These are phyloP conservation scores for silkworm (Bombyx mori) DNA, from an alignment of 1,140 invertebrate genomes.

Conservation along the genomic window DNA sequence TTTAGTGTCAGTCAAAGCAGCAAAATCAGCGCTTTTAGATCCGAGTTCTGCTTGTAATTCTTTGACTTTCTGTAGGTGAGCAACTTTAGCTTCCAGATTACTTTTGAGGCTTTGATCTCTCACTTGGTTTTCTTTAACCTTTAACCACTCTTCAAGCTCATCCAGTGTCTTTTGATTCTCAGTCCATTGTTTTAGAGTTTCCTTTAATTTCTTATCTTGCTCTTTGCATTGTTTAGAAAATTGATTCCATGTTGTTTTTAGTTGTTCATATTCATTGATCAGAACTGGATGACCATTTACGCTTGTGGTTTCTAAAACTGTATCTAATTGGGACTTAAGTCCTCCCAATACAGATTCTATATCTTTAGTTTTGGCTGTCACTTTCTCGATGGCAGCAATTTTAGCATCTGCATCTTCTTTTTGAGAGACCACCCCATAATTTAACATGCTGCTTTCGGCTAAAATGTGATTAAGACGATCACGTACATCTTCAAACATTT, in stretches of 20 bases:
- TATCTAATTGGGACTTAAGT: constrained; percentile 80
- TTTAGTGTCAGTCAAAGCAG: constrained; percentile 78
- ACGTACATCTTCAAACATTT: constrained; percentile 81
- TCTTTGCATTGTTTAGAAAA: constrained; percentile 81
- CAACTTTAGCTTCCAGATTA: constrained; percentile 84
- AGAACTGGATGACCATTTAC: constrained; percentile 82
- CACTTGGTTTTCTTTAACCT: constrained; percentile 85
- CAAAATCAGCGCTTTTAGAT: constrained; percentile 80
- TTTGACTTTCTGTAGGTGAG: constrained; percentile 85
- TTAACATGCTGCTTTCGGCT: constrained; percentile 76
- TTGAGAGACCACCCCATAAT: constrained; percentile 80
- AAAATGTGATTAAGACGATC: constrained; percentile 81
- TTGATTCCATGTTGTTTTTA: constrained; percentile 82
- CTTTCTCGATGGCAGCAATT: constrained; percentile 80
- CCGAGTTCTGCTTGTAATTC: constrained; percentile 81
- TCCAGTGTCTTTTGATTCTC: constrained; percentile 86
- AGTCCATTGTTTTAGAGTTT: constrained; percentile 81
- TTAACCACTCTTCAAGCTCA: constrained; percentile 85
- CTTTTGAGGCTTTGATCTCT: constrained; percentile 93
- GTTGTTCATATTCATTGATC: constrained; percentile 81
- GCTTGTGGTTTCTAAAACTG: constrained; percentile 84
- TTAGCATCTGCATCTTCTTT: constrained; percentile 83
- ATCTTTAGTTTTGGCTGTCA: constrained; percentile 80
- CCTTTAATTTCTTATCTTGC: constrained; percentile 78
- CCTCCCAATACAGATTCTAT: constrained; percentile 81